Evolutionary conservation across 2,888 invertebrate species (phyloP), one percentile per base, ranked within the genome.

Genomic region (Drosophila hamatofila): DNA sequence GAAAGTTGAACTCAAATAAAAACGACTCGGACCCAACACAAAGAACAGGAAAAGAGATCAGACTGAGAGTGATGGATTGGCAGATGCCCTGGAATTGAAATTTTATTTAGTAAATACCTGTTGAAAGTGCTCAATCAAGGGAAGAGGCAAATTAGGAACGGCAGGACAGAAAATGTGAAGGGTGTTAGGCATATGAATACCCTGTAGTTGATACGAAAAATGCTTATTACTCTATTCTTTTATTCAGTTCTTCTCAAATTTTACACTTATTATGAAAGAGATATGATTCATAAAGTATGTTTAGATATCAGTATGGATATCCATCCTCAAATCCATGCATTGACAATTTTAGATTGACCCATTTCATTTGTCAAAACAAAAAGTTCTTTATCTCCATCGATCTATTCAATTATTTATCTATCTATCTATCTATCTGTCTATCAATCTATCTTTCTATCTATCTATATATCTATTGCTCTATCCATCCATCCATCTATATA

Each of bases 1-100:
- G 49, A 64, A 65, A 51, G 48, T 64, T 42, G 41, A 27, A 11
- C 27, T 11, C 44, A 52, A 60, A 48, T 57, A 67, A 35, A 63
- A 41, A 62, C 1, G 16, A 9, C 1, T 5, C 2, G 27, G n/a
- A 27, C 18, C 0, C 18, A 44, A 23, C 11, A 12, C 11, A 58
- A 60, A 63, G 42, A 60, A 44, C 23, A 27, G n/a, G 41, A 41
- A 41, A 3, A 16, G 11, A 3, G 3, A 21, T 9, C 2, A 11
- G 8, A 7, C 8, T 27, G 3, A 23, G 4, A 5, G 7, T 44
- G 57, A n/a, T 33, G n/a, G 35, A 57, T 23, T 23, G 6, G 14
- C 1, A 44, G n/a, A 35, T 42, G 30, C 33, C 16, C 21, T 33
- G 30, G 8, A 14, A 4, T 6, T 35, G 1, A 23, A n/a, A 2